A percentile compares a stretch with the other conserved stretches of the same genome.
phyloP scores from a whole-genome alignment of 2,888 invertebrate genomes.

The Drosophila siamana region DNA sequence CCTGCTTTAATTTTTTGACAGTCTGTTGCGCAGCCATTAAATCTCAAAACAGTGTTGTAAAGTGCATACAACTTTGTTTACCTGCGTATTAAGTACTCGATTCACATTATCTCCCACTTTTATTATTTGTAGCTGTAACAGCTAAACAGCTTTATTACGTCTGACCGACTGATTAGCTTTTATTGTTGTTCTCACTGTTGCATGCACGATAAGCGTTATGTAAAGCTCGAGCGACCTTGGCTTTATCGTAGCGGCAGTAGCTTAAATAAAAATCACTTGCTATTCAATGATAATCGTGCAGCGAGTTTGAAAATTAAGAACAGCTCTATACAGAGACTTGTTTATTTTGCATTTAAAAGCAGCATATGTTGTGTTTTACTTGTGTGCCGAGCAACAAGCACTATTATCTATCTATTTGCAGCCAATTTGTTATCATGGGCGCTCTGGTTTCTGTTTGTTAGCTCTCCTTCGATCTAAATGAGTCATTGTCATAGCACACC shows the following conservation, averaged over 20 bases:
- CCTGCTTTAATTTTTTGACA: slow-evolving; percentile 27
- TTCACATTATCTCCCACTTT: slow-evolving; percentile 22
- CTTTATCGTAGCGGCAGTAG: slow-evolving; percentile 43
- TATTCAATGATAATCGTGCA: neutral
- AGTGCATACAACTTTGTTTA: slow-evolving; percentile 41
- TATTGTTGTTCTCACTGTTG: slow-evolving; percentile 5
- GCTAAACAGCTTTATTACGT: slow-evolving; percentile 23
- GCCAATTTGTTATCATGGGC: slow-evolving; percentile 45
- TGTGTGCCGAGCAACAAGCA: slow-evolving; percentile 28
- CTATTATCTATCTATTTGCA: slow-evolving; percentile 19
- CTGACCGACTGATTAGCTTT: slow-evolving; percentile 9
- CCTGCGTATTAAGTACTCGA: slow-evolving; percentile 34
- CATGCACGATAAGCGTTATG: slow-evolving; percentile 40
- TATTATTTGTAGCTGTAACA: slow-evolving; percentile 29
- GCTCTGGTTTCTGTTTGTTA: slow-evolving; percentile 25
- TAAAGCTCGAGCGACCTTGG: slow-evolving; percentile 49
- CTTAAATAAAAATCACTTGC: slow-evolving; percentile 6
- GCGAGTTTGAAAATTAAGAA: slow-evolving; percentile 6
- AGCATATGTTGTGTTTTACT: slow-evolving; percentile 40
- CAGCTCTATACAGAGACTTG: slow-evolving; percentile 20
- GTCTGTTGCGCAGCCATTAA: slow-evolving; percentile 49
- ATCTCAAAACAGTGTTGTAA: slow-evolving; percentile 36
- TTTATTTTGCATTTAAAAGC: slow-evolving; percentile 41
- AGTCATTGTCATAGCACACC: slow-evolving; percentile 29
- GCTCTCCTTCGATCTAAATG: slow-evolving; percentile 40